phyloP scores from a whole-genome alignment of 2,113 vertebrate species.

The Prunella himalayana region DNA sequence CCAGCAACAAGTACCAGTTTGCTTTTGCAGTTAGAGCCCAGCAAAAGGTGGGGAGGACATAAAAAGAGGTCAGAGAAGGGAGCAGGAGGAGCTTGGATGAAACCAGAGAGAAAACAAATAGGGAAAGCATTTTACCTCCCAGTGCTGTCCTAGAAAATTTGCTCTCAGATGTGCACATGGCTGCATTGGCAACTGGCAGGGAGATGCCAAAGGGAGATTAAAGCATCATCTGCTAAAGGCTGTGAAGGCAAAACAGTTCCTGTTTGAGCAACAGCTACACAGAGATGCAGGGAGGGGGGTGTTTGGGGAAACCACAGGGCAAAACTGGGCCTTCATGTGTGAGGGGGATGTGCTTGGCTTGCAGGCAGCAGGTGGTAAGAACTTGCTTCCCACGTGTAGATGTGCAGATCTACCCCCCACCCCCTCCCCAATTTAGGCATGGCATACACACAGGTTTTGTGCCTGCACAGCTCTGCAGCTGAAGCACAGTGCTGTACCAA shows the following conservation, averaged over 20 bases:
- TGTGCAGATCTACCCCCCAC: not conserved
- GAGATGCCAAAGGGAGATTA: constrained; percentile 37
- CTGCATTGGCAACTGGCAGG: not conserved
- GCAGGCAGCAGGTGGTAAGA: not conserved
- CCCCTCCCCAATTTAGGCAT: not conserved
- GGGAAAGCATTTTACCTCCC: not conserved
- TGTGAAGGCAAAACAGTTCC: not conserved
- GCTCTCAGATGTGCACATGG: not conserved
- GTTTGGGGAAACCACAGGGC: constrained; percentile 21
- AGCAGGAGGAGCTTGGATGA: not conserved
- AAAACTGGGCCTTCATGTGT: not conserved
- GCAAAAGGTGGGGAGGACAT: not conserved
- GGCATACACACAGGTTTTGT: not conserved
- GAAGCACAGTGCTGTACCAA: not conserved
- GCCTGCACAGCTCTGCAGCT: not conserved
- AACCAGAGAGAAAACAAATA: not conserved
- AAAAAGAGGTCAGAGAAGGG: not conserved
- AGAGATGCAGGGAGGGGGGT: not conserved
- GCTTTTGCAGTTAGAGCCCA: not conserved
- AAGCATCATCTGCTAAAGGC: not conserved
- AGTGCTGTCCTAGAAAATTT: not conserved
- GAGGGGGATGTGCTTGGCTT: not conserved
- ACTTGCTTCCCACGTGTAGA: not conserved
- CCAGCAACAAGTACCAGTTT: not conserved
- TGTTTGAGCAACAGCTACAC: not conserved